These are phyloP conservation scores for Psophia crepitans DNA, from an alignment of 2,113 vertebrate species.

Conservation along the genomic window DNA sequence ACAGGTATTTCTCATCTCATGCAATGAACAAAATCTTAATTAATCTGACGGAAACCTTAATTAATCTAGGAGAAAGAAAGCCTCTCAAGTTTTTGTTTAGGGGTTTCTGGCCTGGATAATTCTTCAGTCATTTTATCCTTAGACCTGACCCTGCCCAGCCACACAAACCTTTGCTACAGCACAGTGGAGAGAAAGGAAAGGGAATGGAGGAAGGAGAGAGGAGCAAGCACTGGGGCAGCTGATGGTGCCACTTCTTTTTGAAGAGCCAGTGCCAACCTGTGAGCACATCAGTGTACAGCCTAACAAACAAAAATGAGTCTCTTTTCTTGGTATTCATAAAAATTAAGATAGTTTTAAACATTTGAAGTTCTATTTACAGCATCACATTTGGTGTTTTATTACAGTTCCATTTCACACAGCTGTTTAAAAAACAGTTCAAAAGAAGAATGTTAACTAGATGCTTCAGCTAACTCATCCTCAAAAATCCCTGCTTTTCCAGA, in stretches of 20 bases:
- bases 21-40: background rate
- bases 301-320: background rate
- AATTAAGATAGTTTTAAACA: background rate
- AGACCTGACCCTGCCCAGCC: background rate
- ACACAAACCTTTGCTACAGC: background rate
- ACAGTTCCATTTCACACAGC: background rate
- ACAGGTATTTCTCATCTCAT: background rate
- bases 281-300: background rate
- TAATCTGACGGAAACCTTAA: background rate
- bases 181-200: background rate
- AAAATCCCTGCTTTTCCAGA: background rate
- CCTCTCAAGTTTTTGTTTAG: background rate
- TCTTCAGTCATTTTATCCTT: background rate
- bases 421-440: background rate
- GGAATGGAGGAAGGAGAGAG: background rate
- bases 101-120: background rate
- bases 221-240: background rate
- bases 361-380: background rate
- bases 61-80: background rate
- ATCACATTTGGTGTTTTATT: background rate
- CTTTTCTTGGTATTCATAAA: background rate
- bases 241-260: background rate
- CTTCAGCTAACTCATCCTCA: background rate
- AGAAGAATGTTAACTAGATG: background rate
- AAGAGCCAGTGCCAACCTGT: background rate